Base-by-base conservation (phyloP, 2,113 vertebrate genomes). In the Hemichromis elongatus region DNA sequence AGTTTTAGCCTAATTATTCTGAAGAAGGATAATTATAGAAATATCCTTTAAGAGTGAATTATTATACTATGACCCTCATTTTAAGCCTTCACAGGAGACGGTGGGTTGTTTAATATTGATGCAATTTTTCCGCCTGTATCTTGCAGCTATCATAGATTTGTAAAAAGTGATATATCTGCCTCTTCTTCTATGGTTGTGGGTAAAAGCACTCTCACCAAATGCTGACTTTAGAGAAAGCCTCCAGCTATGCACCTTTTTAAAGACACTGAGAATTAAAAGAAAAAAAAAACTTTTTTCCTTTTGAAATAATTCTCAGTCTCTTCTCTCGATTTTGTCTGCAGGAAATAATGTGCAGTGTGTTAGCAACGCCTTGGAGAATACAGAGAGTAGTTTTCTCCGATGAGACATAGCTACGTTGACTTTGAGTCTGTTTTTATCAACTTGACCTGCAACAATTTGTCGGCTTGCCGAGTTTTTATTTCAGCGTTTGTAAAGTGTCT, bases 311-410 rank as follows among this genome's bases (percentile, higher is more conserved):
- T 26, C n/a, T 13, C 7, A 37, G 33, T 0, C 13, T 55, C 47
- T 77, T 1, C 6, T 52, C 7, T 68, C 5, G 40, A 10, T 9
- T 9, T n/a, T 2, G 8, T 53, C 18, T 9, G 3, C 5, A n/a
- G 50, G 19, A 53, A 53, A 53, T 7, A 52, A 30, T 50, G 59
- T 37, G 42, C 42, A 50, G 24, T 0, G 24, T 50, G 24, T 2
- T 73, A 28, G 35, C 53, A 12, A 47, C 45, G 21, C 21, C 66
- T 26, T 3, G 7, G 2, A 18, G 0, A 9, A 12, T 4, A 24
- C 63, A 28, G 9, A 24, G 0, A 4, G 8, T 19, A 4, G 47
- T 19, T 52, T 19, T 14, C 50, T 52, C 50, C 26, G 1, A 26
- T 0, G 9, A 19, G 24, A 47, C 19, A 73, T 11, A 21, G 2